phyloP scores from a whole-genome alignment of 2,113 vertebrate genomes.

The Rhizomys pruinosus region DNA sequence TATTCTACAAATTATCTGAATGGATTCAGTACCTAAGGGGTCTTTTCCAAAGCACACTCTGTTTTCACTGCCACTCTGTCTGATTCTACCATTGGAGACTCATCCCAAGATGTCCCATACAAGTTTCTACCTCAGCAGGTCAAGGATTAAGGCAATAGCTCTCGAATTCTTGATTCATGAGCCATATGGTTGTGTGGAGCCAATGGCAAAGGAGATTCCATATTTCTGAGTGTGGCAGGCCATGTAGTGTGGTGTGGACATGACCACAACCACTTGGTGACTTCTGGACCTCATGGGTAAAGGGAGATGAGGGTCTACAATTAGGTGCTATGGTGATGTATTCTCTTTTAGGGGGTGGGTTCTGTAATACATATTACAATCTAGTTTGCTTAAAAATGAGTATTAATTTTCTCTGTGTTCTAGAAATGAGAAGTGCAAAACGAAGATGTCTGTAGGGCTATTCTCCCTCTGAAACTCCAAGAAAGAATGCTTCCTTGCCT shows the following conservation, averaged over 20 bases:
- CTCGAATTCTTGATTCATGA: not conserved
- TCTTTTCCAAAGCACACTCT: not conserved
- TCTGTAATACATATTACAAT: not conserved
- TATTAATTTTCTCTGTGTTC: not conserved
- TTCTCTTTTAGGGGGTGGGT: not conserved
- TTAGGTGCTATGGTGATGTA: not conserved
- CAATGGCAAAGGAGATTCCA: not conserved
- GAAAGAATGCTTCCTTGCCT: not conserved
- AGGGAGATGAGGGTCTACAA: not conserved
- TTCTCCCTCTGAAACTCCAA: not conserved
- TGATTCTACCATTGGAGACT: not conserved
- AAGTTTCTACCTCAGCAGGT: not conserved
- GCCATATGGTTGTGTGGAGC: not conserved
- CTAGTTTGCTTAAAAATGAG: not conserved
- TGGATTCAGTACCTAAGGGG: not conserved
- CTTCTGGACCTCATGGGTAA: not conserved
- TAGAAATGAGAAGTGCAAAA: not conserved
- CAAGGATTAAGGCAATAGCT: not conserved
- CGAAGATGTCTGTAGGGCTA: not conserved
- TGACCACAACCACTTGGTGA: not conserved
- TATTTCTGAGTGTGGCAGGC: not conserved
- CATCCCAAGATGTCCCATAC: not conserved
- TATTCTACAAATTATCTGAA: not conserved
- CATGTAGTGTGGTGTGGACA: too few species aligned
- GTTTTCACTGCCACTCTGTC: not conserved